phyloP scores from a whole-genome alignment of 2,888 invertebrate species.

The Stratiomys singularior region DNA sequence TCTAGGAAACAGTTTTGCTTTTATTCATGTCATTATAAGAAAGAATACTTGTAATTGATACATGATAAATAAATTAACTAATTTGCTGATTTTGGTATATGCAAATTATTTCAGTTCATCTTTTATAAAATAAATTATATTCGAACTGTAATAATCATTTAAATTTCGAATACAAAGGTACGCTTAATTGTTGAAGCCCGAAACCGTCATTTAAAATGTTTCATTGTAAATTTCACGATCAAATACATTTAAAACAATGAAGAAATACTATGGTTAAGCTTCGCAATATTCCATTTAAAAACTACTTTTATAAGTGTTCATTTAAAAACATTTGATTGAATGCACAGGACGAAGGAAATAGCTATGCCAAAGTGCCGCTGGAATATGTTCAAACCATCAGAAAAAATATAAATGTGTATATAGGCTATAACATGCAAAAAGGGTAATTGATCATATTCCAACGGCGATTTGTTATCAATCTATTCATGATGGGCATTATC shows the following conservation, averaged over 20 bases:
- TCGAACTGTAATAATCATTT: background rate
- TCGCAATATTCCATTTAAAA: slow-evolving; percentile 38
- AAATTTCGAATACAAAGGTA: slow-evolving; percentile 30
- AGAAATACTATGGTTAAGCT: slow-evolving; percentile 31
- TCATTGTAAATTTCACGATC: slow-evolving; percentile 26
- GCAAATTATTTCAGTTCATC: slow-evolving; percentile 1
- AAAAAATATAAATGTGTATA: slow-evolving; percentile 47
- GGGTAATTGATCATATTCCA: slow-evolving; percentile 45
- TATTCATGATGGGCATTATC: background rate
- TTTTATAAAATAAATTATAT: slow-evolving; percentile 2
- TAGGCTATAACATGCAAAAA: slow-evolving; percentile 45
- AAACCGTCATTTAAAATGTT: slow-evolving; percentile 36
- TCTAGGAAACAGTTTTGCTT: slow-evolving; percentile 37
- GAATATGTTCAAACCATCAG: slow-evolving; percentile 47
- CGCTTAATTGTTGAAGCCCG: slow-evolving; percentile 30
- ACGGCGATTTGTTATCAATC: slow-evolving; percentile 2
- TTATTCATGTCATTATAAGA: slow-evolving; percentile 36
- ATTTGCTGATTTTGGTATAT: slow-evolving; percentile 7
- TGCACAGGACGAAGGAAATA: slow-evolving; percentile 41
- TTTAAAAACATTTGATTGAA: slow-evolving; percentile 39
- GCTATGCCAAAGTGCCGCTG: slow-evolving; percentile 24
- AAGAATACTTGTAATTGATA: slow-evolving; percentile 11
- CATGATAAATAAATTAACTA: slow-evolving; percentile 14
- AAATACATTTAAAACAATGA: slow-evolving; percentile 36
- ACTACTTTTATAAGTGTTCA: slow-evolving; percentile 30